Base-by-base conservation (phyloP, 2,797 vertebrate species). In the Ceryle rudis region DNA sequence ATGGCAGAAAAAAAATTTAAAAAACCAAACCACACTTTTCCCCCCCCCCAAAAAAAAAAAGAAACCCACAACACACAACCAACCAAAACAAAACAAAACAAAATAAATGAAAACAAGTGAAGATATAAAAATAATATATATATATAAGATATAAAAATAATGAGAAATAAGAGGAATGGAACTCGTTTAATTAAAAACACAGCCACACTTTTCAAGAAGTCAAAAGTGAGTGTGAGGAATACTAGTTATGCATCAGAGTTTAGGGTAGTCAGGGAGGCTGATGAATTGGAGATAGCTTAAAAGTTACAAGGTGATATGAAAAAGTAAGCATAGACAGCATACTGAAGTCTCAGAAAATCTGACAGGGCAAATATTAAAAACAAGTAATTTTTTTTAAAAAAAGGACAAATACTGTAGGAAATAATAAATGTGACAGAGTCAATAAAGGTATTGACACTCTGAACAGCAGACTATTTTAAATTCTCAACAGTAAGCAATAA, bases 401-500 rank as follows among this genome's bases (percentile, higher is more conserved):
- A 28, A 74, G 55, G 42, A 64, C 33, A 86, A 83, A 79, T 84
- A 49, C 21, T 35, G 9, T 28, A 85, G 25, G 26, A 70, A 71
- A 80, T 37, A 61, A 65, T 82, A 62, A 81, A 89, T 75, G 9
- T 64, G 11, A 84, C 26, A 49, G 9, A 60, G 14, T 31, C 25
- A 86, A 16, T 71, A 65, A 85, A 82, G 25, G 18, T 66, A 52
- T 5, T 79, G 4, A 29, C 29, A 54, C 37, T 80, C 33, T 73
- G 20, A 90, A 69, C 14, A 52, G 28, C 6, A 77, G 9, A 35
- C 3, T 74, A 5, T 37, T 91, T 90, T 52, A 78, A 92, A 78
- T 78, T 92, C 52, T 91, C 42, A 90, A 39, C 13, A n/a, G 83
- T 84, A 89, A 94, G 46, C 14, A 66, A 93, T 19, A 81, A n/a